These are phyloP conservation scores for Melanostigma gelatinosum DNA, from an alignment of 2,113 vertebrate genomes.

Conservation along the genomic window DNA sequence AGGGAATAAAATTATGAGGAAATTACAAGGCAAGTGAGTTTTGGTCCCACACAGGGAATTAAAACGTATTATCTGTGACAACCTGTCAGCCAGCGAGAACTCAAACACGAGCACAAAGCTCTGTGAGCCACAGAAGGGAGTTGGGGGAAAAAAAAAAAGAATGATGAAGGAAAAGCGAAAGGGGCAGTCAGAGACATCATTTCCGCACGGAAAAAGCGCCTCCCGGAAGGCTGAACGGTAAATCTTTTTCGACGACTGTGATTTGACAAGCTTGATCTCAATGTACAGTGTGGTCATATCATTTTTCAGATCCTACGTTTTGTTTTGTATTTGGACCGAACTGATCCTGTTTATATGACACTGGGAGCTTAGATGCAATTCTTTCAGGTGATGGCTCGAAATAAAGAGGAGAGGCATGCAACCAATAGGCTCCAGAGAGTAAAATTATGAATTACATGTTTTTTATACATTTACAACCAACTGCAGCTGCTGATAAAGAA, in stretches of 20 bases:
- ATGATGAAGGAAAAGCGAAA: constrained; percentile 69
- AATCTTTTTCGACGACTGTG: constrained; percentile 59
- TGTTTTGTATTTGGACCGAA: constrained; percentile 39
- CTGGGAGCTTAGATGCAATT: background rate
- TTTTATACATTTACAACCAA: background rate
- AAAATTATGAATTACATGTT: background rate
- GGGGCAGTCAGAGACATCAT: constrained; percentile 67
- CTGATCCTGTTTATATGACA: constrained; percentile 36
- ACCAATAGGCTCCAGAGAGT: constrained; percentile 1
- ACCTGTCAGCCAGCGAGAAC: constrained; percentile 82
- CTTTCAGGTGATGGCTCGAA: constrained; percentile 5
- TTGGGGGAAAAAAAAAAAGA: constrained; percentile 39
- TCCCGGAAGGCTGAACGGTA: constrained; percentile 54
- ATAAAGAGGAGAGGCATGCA: constrained; percentile 6
- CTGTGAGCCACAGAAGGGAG: constrained; percentile 70
- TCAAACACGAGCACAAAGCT: constrained; percentile 79
- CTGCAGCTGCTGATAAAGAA: constrained; percentile 49
- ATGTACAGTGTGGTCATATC: constrained; percentile 22
- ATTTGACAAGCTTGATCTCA: constrained; percentile 68
- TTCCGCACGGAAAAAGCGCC: constrained; percentile 36
- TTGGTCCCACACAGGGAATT: constrained; percentile 82
- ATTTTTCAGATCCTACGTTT: constrained; percentile 22
- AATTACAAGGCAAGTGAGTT: constrained; percentile 84
- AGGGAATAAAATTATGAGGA: constrained; percentile 83
- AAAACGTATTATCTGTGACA: constrained; percentile 88